Conservation (phyloP, 2,888 invertebrate genomes). For the Eupeodes luniger region DNA sequence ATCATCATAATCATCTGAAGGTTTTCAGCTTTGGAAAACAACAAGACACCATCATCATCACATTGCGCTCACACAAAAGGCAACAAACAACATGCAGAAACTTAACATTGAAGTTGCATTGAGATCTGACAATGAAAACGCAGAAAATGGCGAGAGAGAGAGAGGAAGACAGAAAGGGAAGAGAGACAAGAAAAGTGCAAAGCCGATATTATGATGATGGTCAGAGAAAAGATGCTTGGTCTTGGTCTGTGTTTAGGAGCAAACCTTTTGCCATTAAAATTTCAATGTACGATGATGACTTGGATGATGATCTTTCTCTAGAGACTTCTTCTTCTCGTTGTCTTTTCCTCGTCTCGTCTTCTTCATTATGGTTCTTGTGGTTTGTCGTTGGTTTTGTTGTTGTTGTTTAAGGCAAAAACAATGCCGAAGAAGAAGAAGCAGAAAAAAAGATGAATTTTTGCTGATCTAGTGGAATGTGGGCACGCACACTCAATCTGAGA, state of each 20-base stretch:
- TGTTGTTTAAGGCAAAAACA: neutral
- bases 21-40: neutral
- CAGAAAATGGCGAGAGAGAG: neutral
- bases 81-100: constrained; percentile 20
- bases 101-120: constrained; percentile 37
- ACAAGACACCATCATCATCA: constrained; percentile 13
- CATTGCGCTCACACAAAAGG: constrained; percentile 24
- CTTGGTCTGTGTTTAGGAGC: constrained; percentile 23
- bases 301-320: constrained; percentile 73
- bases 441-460: constrained; percentile 36
- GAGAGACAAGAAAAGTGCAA: neutral
- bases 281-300: constrained; percentile 75
- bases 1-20: constrained; percentile 11
- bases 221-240: constrained; percentile 37
- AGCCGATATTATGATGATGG: neutral
- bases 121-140: constrained; percentile 52
- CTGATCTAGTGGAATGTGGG: constrained; percentile 70
- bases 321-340: constrained; percentile 49
- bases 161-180: neutral
- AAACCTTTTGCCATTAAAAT: constrained; percentile 72
- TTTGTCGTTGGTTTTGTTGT: neutral
- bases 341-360: neutral
- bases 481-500: constrained; percentile 65
- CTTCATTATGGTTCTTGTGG: neutral
- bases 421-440: neutral